Conservation (phyloP, 2,797 vertebrate species). For the Delichon dasypus region DNA sequence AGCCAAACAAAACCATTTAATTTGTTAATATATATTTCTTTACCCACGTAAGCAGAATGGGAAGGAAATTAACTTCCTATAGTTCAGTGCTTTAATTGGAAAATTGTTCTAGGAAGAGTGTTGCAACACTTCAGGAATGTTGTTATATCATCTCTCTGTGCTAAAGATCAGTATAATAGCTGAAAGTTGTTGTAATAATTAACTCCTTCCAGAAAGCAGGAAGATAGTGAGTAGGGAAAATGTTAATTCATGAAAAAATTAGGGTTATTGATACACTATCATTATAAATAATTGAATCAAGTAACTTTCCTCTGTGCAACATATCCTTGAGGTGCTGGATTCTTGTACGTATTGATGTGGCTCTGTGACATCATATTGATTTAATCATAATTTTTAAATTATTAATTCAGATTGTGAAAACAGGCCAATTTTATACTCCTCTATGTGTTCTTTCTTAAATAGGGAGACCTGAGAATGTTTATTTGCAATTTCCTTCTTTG, state of each 20-base stretch:
- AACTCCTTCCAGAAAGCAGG: conserved; percentile 30
- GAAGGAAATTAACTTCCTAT: background rate
- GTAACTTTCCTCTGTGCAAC: conserved; percentile 27
- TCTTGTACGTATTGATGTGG: conserved; percentile 51
- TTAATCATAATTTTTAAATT: conserved; percentile 54
- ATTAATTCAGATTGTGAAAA: conserved; percentile 57
- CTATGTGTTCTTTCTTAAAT: background rate
- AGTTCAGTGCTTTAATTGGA: background rate
- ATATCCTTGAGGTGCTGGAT: conserved; percentile 37
- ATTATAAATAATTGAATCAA: conserved; percentile 65
- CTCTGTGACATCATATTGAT: conserved; percentile 62
- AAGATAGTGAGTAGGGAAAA: conserved; percentile 26
- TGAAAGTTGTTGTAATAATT: conserved; percentile 24
- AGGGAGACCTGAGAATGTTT: conserved; percentile 17
- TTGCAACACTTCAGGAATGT: background rate
- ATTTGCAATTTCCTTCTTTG: conserved; percentile 32
- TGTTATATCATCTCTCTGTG: background rate
- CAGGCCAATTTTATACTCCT: conserved; percentile 10
- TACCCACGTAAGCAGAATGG: background rate
- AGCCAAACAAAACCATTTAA: background rate
- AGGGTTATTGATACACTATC: conserved; percentile 43
- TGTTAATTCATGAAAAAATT: conserved; percentile 51
- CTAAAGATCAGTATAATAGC: background rate
- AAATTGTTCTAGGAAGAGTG: background rate
- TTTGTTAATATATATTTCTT: background rate